These are phyloP conservation scores for Florisuga fusca DNA, from an alignment of 2,797 vertebrate genomes.

Conservation along the genomic window DNA sequence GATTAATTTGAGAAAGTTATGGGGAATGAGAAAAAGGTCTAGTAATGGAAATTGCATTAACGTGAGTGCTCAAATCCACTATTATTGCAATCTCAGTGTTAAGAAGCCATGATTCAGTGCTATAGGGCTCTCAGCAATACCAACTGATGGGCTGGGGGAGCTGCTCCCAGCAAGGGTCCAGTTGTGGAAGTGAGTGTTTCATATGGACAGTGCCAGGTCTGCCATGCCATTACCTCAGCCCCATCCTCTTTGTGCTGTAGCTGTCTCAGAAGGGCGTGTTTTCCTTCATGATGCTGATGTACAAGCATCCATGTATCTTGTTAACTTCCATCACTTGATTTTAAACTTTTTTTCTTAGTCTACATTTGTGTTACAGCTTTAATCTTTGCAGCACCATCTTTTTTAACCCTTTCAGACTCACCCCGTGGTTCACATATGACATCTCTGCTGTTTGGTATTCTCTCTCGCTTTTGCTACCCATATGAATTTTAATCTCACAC, in stretches of 20 bases:
- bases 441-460: not conserved
- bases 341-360: not conserved
- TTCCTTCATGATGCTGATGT: not conserved
- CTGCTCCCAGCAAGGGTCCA: not conserved
- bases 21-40: not conserved
- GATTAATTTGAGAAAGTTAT: constrained; percentile 46
- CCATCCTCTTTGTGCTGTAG: not conserved
- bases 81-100: not conserved
- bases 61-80: constrained; percentile 18
- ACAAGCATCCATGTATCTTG: not conserved
- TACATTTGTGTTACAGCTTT: not conserved
- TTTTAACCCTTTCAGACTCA: not conserved
- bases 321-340: not conserved
- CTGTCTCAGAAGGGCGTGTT: accelerated
- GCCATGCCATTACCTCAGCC: accelerated
- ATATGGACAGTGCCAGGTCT: not conserved
- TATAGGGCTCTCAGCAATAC: not conserved
- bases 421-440: not conserved
- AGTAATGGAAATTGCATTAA: constrained; percentile 31
- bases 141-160: not conserved
- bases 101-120: constrained; percentile 19
- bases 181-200: not conserved
- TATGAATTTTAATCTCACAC: not conserved
- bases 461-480: not conserved
- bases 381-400: not conserved